Evolutionary conservation across 2,797 vertebrate species (phyloP).

Genomic region (Okamejei kenojei): DNA sequence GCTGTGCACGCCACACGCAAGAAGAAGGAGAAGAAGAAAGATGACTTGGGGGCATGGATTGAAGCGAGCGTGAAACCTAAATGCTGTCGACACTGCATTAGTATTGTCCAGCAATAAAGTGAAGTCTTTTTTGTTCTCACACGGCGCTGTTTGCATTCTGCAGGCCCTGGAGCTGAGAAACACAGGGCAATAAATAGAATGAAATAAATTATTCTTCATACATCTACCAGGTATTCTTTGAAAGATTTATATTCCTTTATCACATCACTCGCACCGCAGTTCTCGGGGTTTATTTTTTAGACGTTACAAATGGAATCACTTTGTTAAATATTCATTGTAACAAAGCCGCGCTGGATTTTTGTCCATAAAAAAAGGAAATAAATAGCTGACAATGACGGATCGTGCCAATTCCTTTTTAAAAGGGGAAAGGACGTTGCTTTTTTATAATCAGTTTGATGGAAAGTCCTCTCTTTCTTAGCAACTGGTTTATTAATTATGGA

Average conservation of each 20-base stretch:
- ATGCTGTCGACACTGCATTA: background rate
- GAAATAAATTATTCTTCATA: background rate
- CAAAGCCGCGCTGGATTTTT: conserved; percentile 6
- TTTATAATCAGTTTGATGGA: conserved; percentile 20
- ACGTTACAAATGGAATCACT: conserved; percentile 15
- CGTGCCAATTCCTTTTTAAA: conserved; percentile 22
- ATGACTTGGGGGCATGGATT: too few species aligned
- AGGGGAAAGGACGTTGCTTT: background rate
- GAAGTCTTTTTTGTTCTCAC: background rate
- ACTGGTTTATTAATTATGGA: conserved; percentile 30
- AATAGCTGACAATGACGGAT: conserved; percentile 13
- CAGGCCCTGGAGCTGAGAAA: too few species aligned
- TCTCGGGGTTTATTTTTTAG: background rate
- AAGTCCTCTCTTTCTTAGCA: background rate
- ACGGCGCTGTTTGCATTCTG: background rate
- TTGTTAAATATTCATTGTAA: conserved; percentile 28
- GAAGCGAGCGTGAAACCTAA: background rate
- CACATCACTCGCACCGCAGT: background rate
- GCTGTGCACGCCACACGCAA: too few species aligned
- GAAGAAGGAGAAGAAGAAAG: background rate
- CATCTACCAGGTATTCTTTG: background rate
- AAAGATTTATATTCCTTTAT: background rate
- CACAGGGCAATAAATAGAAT: background rate
- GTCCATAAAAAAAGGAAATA: background rate
- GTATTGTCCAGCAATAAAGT: background rate